Percentiles rank a stretch among this genome's conserved stretches.
Conservation (phyloP, 2,797 vertebrate species). For the Oreortyx pictus region DNA sequence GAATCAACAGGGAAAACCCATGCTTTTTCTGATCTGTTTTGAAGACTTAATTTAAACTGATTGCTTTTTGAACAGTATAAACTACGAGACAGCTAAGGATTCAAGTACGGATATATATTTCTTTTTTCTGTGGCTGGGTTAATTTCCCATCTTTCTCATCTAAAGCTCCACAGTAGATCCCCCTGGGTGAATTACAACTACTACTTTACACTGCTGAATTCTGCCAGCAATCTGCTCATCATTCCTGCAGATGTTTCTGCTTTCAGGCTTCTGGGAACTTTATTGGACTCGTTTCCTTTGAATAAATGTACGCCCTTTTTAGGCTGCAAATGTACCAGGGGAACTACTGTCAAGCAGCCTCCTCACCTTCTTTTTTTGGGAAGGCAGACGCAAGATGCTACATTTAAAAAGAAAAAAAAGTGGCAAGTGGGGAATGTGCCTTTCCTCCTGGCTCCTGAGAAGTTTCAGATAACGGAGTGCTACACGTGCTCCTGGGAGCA, state of each 20-base stretch:
- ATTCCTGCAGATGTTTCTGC: slow-evolving; percentile 77
- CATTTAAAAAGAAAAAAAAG: neutral
- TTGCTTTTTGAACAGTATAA: slow-evolving; percentile 27
- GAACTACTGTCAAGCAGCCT: neutral
- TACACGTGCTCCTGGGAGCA: neutral
- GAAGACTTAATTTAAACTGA: slow-evolving; percentile 34
- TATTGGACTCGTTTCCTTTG: slow-evolving; percentile 43
- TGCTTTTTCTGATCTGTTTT: slow-evolving; percentile 9
- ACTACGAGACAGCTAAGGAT: slow-evolving; percentile 9
- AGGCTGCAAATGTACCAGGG: slow-evolving; percentile 8
- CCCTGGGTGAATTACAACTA: slow-evolving; percentile 62
- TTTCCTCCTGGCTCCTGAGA: neutral
- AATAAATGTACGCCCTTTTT: neutral
- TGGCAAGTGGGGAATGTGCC: neutral
- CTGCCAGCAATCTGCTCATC: slow-evolving; percentile 76
- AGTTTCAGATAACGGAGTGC: neutral
- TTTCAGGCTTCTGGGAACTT: slow-evolving; percentile 74
- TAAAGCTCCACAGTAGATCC: slow-evolving; percentile 66
- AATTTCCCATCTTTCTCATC: slow-evolving; percentile 61
- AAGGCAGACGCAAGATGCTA: slow-evolving; percentile 39
- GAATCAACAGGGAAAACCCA: neutral
- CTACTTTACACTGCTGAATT: slow-evolving; percentile 74
- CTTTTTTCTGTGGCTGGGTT: slow-evolving; percentile 46
- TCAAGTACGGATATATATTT: neutral
- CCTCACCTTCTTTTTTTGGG: neutral